Evolutionary conservation across 2,113 vertebrate genomes (phyloP), one percentile per base, ranked within the genome.

Genomic region (Raja brachyura): DNA sequence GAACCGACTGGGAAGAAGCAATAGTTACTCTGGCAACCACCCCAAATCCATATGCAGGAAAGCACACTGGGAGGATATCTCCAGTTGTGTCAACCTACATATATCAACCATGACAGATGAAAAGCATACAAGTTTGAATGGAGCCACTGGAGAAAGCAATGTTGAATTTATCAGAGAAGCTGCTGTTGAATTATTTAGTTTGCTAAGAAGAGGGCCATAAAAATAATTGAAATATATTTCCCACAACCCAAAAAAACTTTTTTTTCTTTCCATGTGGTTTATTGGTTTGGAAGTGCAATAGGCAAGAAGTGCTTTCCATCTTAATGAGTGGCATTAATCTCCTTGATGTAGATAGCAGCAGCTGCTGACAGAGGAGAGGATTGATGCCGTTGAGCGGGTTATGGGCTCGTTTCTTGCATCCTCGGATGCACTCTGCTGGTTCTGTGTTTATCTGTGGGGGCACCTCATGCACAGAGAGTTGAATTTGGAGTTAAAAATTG

Each of bases 1-100:
- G 81, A 85, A 85, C 54, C 59, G 81, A 22, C 22, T 22, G 59
- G 48, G 81, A 59, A 85, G 81, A 85, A 85, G 81, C 81, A 85
- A 85, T 85, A 85, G 25, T 85, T 59, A 85, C 48, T 20, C 54
- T 85, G 81, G 81, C 81, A 85, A 9, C 20, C 54, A 59, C 81
- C 81, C 81, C 54, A 85, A 85, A 85, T 85, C 81, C 54, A 85
- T 54, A 85, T 59, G 81, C 54, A 59, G 59, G 54, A 59, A 85
- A 59, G 56, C 56, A 59, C 56, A 20, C 81, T 59, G 81, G 81
- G 59, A n/a, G 81, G 22, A 85, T 22, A 59, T 85, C 22, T 59
- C 81, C 81, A 85, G 81, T 25, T 85, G 81, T 85, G 81, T 85
- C 81, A 85, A 85, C 54, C 10, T 54, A 85, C 3, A 14, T 59